Conservation (phyloP, 2,113 vertebrate species). For the Tretioscincus oriximinensis region DNA sequence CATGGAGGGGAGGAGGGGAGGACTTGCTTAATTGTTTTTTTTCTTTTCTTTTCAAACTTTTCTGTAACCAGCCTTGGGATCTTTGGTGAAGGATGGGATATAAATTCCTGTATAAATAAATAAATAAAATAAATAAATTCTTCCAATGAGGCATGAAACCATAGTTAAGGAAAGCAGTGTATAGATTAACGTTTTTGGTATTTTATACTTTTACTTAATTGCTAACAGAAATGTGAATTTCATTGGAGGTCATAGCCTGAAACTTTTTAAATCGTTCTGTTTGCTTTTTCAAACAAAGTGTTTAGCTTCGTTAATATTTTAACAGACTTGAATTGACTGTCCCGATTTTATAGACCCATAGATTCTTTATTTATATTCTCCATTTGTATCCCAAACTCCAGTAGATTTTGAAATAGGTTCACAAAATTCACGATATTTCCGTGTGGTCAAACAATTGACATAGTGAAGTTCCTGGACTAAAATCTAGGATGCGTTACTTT, state of each 20-base stretch:
- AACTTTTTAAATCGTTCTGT: neutral
- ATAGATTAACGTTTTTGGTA: neutral
- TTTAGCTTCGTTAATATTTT: neutral
- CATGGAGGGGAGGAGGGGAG: too few species aligned
- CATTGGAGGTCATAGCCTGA: neutral
- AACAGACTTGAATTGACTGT: neutral
- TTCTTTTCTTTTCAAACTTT: too few species aligned
- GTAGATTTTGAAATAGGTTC: neutral
- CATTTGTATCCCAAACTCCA: neutral
- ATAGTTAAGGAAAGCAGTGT: neutral
- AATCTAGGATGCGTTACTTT: neutral
- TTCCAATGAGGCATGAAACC: neutral
- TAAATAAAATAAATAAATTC: neutral
- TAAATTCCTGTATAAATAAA: too few species aligned
- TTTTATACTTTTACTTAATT: neutral
- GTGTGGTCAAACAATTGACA: neutral
- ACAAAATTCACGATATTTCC: neutral
- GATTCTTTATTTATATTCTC: neutral
- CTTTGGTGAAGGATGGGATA: too few species aligned
- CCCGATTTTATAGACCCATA: neutral
- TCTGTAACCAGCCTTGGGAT: too few species aligned
- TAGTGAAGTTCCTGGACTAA: neutral
- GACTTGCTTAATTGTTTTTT: too few species aligned
- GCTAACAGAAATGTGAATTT: neutral
- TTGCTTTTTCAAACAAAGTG: neutral